These are phyloP conservation scores for Stegostoma tigrinum DNA, from an alignment of 2,113 vertebrate genomes.

Conservation along the genomic window DNA sequence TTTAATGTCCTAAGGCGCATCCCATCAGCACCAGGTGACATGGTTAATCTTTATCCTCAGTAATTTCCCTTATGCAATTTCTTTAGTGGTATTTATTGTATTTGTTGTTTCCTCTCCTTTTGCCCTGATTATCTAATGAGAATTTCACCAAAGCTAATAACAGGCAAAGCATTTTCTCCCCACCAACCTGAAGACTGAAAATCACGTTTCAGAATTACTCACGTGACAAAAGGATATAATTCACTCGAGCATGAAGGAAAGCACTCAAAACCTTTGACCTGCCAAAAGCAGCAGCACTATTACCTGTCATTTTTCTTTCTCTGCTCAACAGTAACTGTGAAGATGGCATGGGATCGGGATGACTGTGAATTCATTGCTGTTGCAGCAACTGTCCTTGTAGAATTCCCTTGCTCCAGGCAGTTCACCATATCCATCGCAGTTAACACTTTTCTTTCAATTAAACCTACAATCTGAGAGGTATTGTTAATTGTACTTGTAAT, in stretches of 20 bases:
- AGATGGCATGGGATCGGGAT: slow-evolving; percentile 91
- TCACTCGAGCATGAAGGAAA: background rate
- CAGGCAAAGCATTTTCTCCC: background rate
- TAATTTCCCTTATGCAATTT: no score
- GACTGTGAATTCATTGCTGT: slow-evolving; percentile 95
- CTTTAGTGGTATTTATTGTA: no score
- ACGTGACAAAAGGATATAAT: background rate
- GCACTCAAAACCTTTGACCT: background rate
- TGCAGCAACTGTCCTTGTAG: slow-evolving; percentile 77
- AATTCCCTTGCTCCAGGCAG: slow-evolving; percentile 87
- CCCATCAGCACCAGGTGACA: no score
- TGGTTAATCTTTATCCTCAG: no score
- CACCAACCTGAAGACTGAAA: background rate
- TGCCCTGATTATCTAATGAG: background rate
- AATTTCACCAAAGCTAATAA: background rate
- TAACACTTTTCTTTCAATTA: slow-evolving; percentile 72
- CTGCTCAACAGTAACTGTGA: slow-evolving; percentile 85
- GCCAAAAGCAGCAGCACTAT: slow-evolving; percentile 33
- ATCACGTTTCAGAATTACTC: no score
- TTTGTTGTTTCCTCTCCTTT: no score
- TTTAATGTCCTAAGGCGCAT: no score
- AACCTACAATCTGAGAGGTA: slow-evolving; percentile 71
- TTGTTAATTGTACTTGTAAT: background rate
- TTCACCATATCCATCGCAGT: slow-evolving; percentile 69
- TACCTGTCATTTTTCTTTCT: slow-evolving; percentile 75